Conservation (phyloP, 2,888 invertebrate genomes). For the Chrysina gloriosa region DNA sequence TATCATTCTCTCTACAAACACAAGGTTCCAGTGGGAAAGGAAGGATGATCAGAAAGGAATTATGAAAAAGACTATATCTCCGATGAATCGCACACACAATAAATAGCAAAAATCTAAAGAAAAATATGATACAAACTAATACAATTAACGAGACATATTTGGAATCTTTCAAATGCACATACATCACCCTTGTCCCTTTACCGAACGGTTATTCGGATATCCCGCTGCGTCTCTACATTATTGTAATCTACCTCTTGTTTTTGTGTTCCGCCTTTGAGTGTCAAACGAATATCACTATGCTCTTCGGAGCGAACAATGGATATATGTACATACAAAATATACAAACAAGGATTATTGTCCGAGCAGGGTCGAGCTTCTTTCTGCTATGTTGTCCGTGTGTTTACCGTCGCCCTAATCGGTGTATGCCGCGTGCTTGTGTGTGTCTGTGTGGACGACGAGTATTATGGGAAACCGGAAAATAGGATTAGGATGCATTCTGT, state of each 20-base stretch:
- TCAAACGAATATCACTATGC: constrained; percentile 32
- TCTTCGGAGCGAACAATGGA: constrained; percentile 40
- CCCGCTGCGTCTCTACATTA: constrained; percentile 2
- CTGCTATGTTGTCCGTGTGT: not conserved
- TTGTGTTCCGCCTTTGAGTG: constrained; percentile 22
- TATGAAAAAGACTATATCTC: no score
- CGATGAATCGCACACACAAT: no score
- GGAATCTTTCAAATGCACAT: no score
- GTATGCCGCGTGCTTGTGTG: not conserved
- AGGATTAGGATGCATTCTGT: constrained; percentile 35
- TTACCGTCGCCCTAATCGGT: not conserved
- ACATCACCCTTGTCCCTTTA: no score
- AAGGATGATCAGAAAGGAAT: no score
- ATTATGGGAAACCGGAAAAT: constrained; percentile 36
- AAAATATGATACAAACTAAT: no score
- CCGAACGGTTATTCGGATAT: no score
- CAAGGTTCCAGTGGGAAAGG: no score
- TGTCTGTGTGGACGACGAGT: not conserved
- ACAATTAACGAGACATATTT: no score
- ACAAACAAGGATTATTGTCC: constrained; percentile 32
- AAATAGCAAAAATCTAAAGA: no score
- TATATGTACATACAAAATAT: constrained; percentile 47
- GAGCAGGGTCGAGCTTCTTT: not conserved
- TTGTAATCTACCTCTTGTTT: constrained; percentile 21
- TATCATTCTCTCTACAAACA: no score